A percentile compares a stretch with the other conserved stretches of the same genome.
phyloP scores from a whole-genome alignment of 2,888 invertebrate genomes.

The Tenthredo amoena region DNA sequence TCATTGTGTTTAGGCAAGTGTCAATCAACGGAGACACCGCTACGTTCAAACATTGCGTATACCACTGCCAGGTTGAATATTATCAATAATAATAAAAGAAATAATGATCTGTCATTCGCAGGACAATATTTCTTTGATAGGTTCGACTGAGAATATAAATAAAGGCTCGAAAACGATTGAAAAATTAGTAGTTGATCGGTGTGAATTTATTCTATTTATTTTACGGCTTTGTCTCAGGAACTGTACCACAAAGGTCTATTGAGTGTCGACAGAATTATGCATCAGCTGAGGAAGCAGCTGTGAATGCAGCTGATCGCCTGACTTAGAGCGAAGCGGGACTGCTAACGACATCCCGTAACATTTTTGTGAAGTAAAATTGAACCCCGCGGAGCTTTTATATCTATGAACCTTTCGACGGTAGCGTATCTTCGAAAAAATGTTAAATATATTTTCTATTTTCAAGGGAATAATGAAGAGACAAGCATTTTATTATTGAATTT shows the following conservation, averaged over 20 bases:
- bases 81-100: neutral
- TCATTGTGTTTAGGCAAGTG: neutral
- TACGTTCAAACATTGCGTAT: slow-evolving; percentile 12
- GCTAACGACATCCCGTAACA: neutral
- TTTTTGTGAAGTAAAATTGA: neutral
- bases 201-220: slow-evolving; percentile 20
- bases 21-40: slow-evolving; percentile 13
- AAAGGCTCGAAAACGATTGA: neutral
- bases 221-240: neutral
- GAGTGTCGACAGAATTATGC: slow-evolving; percentile 31
- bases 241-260: slow-evolving; percentile 3
- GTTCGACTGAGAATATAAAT: neutral
- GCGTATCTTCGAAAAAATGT: neutral
- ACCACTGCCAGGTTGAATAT: slow-evolving; percentile 17
- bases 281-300: slow-evolving; percentile 47
- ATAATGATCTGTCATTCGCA: neutral
- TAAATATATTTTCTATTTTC: neutral
- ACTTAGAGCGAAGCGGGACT: neutral
- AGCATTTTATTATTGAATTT: neutral
- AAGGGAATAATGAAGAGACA: neutral
- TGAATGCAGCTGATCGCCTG: slow-evolving; percentile 36
- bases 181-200: neutral
- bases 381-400: neutral
- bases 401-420: neutral
- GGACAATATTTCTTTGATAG: neutral